phyloP scores from a whole-genome alignment of 2,113 vertebrate genomes.

The Bagarius yarrelli region DNA sequence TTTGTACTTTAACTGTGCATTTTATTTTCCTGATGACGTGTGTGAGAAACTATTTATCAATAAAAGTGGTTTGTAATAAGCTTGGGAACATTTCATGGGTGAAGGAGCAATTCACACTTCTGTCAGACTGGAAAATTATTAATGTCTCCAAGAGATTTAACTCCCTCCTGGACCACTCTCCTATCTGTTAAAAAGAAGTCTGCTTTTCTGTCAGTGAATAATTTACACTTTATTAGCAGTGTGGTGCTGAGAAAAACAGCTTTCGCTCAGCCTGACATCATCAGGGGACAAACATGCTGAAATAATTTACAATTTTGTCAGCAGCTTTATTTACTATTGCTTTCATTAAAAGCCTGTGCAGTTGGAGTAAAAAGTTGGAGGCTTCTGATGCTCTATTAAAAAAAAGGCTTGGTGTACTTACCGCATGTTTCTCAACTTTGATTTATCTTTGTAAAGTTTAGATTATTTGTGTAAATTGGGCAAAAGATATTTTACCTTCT shows the following conservation, averaged over 20 bases:
- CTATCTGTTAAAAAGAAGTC: conserved; percentile 25
- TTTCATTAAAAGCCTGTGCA: conserved; percentile 23
- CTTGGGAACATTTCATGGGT: conserved; percentile 34
- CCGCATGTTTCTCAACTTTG: background rate
- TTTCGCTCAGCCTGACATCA: conserved; percentile 22
- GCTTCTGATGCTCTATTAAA: background rate
- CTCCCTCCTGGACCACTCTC: conserved; percentile 37
- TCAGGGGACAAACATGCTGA: conserved; percentile 27
- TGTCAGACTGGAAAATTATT: conserved; percentile 45
- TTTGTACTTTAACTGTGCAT: background rate
- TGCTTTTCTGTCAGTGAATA: conserved; percentile 48
- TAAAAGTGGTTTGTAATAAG: conserved; percentile 29
- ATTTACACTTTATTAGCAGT: conserved; percentile 54
- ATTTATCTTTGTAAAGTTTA: background rate
- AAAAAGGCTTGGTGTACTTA: too few relatives aligned
- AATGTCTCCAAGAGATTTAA: conserved; percentile 40
- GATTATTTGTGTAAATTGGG: background rate
- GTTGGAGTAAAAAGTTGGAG: conserved; percentile 16
- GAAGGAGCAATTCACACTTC: conserved; percentile 38
- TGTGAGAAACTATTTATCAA: conserved; percentile 22
- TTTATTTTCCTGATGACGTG: background rate
- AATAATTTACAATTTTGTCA: conserved; percentile 41
- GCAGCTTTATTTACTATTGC: conserved; percentile 45
- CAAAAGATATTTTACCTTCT: background rate
- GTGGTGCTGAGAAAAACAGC: conserved; percentile 38